Conservation (phyloP, 2,113 vertebrate genomes). For the Neolamprologus kungweensis region DNA sequence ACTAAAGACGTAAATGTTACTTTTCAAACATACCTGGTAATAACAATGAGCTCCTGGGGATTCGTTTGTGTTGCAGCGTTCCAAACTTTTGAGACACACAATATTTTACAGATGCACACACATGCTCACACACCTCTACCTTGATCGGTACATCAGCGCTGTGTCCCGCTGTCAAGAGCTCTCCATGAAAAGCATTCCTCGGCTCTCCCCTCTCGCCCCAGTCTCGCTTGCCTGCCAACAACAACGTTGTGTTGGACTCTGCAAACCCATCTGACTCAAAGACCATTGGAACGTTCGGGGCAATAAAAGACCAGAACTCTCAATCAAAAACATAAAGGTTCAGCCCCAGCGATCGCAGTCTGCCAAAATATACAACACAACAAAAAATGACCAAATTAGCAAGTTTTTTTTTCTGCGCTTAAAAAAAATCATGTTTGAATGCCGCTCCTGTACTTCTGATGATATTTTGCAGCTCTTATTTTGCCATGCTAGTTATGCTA, state of each 20-base stretch:
- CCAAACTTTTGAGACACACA: not conserved
- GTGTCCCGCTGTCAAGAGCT: constrained; percentile 40
- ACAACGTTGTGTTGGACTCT: constrained; percentile 45
- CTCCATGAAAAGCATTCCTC: constrained; percentile 61
- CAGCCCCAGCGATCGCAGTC: not conserved
- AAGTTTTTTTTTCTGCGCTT: not conserved
- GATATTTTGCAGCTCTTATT: not conserved
- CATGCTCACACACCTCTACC: constrained; percentile 26
- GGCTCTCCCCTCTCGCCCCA: constrained; percentile 33
- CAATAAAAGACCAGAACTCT: constrained; percentile 2
- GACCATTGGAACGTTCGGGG: constrained; percentile 21
- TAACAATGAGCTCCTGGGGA: not conserved
- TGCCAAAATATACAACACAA: constrained; percentile 3
- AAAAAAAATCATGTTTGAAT: not conserved
- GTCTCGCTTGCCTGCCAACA: constrained; percentile 55
- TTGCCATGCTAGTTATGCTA: not conserved
- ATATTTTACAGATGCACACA: not conserved
- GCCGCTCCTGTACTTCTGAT: not conserved
- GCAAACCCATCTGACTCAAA: constrained; percentile 27
- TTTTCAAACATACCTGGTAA: not conserved
- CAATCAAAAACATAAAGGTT: not conserved
- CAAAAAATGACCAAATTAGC: not conserved
- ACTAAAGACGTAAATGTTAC: not conserved
- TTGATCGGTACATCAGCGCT: constrained; percentile 30
- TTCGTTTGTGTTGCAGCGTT: not conserved